Conservation (phyloP, 1,140 invertebrate genomes). For the Microplitis demolitor region DNA sequence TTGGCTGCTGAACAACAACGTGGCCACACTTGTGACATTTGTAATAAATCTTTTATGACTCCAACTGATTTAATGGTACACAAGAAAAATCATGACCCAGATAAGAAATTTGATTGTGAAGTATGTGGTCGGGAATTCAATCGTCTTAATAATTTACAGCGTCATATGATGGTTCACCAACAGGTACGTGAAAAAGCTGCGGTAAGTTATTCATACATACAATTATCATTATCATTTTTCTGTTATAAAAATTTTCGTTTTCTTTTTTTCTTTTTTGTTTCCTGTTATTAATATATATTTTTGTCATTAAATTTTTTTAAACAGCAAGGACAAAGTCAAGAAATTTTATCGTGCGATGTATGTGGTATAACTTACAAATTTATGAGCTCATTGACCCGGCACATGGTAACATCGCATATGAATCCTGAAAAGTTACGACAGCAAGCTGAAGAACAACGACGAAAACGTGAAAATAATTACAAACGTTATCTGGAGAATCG, state of each 20-base stretch:
- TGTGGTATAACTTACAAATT: slow-evolving; percentile 62
- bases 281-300: not conserved
- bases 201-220: slow-evolving; percentile 29
- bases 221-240: slow-evolving; percentile 27
- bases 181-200: slow-evolving; percentile 50
- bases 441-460: slow-evolving; percentile 58
- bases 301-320: slow-evolving; percentile 28
- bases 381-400: slow-evolving; percentile 59
- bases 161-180: slow-evolving; percentile 61
- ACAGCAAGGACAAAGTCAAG: slow-evolving; percentile 51
- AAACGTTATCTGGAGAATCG: slow-evolving; percentile 57
- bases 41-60: slow-evolving; percentile 53
- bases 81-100: slow-evolving; percentile 59
- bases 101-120: slow-evolving; percentile 60
- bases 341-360: slow-evolving; percentile 57
- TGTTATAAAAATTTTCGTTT: slow-evolving; percentile 29
- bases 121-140: slow-evolving; percentile 61
- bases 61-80: slow-evolving; percentile 52
- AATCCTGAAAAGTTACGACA: slow-evolving; percentile 57
- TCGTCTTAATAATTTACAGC: slow-evolving; percentile 60
- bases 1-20: slow-evolving; percentile 52
- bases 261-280: not conserved
- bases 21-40: slow-evolving; percentile 54
- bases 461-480: slow-evolving; percentile 58
- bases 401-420: slow-evolving; percentile 60